Conservation (phyloP, 2,888 invertebrate genomes). For the Tiliacea citrago region DNA sequence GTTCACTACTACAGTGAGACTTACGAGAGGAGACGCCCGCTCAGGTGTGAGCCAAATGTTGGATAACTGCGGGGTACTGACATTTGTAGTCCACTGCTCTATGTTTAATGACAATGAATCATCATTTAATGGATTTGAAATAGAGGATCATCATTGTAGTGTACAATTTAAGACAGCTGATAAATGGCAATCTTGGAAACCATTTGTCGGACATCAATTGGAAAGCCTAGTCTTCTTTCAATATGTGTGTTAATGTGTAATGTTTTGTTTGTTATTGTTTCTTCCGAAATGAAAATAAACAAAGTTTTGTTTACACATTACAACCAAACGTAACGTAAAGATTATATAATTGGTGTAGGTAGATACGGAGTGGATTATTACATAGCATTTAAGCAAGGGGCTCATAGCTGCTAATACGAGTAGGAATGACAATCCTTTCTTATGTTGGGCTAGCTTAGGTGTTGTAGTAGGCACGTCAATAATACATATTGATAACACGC, state of each 20-base stretch:
- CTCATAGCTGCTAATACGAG: constrained; percentile 24
- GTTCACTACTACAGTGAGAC: constrained; percentile 43
- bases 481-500: constrained; percentile 72
- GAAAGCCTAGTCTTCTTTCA: constrained; percentile 36
- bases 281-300: constrained; percentile 33
- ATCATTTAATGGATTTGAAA: constrained; percentile 58
- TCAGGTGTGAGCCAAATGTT: constrained; percentile 75
- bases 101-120: constrained; percentile 62
- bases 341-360: constrained; percentile 3
- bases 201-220: constrained; percentile 29
- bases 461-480: constrained; percentile 53
- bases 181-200: constrained; percentile 37
- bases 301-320: constrained; percentile 25
- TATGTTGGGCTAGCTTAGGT: constrained; percentile 12
- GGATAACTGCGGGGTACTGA: constrained; percentile 63
- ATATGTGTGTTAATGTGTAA: constrained; percentile 16
- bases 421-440: constrained; percentile 33
- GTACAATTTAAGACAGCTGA: constrained; percentile 26
- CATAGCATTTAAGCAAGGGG: constrained; percentile 9
- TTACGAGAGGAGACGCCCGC: constrained; percentile 29
- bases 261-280: constrained; percentile 41
- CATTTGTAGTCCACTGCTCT: constrained; percentile 58
- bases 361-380: background rate
- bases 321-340: constrained; percentile 16
- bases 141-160: constrained; percentile 36